phyloP scores from a whole-genome alignment of 2,113 vertebrate genomes.

The Chaetorhynchus papuensis region DNA sequence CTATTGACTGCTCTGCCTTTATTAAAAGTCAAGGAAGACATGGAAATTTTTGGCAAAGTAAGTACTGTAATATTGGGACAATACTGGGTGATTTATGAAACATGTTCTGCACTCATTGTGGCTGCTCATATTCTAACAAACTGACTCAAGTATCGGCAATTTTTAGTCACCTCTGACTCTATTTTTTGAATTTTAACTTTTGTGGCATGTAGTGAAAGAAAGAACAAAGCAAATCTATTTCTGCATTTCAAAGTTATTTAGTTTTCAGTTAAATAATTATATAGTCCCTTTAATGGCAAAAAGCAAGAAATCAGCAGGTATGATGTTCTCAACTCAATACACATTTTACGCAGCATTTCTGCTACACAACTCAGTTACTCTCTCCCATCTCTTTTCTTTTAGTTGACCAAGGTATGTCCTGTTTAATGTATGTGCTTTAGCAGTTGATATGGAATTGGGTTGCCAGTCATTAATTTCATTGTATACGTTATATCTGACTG shows the following conservation, averaged over 20 bases:
- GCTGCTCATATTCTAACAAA: not conserved
- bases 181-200: not conserved
- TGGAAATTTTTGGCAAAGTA: not conserved
- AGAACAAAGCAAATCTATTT: not conserved
- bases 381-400: not conserved
- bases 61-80: not conserved
- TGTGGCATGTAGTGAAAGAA: not conserved
- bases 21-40: not conserved
- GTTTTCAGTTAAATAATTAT: not conserved
- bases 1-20: not conserved
- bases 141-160: not conserved
- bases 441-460: not conserved
- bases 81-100: not conserved
- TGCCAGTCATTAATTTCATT: not conserved
- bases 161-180: not conserved
- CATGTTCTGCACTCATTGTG: not conserved
- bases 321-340: not conserved
- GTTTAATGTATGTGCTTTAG: not conserved
- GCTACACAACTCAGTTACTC: not conserved
- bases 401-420: not conserved
- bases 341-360: not conserved
- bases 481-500: not conserved
- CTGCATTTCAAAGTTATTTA: not conserved
- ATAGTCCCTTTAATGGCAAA: not conserved
- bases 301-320: not conserved